Evolutionary conservation across 2,797 vertebrate genomes (phyloP).

Genomic region (Toxotes lorentzi): DNA sequence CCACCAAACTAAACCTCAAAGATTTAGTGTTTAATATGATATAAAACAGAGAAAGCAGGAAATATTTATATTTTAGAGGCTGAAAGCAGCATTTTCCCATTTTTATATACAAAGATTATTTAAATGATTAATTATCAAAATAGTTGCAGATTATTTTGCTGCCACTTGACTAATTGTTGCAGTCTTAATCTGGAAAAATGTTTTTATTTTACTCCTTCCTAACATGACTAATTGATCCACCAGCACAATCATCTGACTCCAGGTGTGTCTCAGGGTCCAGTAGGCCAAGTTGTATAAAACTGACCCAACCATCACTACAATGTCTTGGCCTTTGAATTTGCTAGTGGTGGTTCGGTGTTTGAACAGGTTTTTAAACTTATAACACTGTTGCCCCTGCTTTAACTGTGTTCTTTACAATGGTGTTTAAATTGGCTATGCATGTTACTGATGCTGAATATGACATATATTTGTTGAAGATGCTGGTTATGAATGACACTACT

Average conservation of each 20-base stretch:
- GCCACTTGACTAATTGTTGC: background rate
- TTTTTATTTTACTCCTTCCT: background rate
- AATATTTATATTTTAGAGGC: background rate
- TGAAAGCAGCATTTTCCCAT: background rate
- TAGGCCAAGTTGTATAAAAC: too few species aligned
- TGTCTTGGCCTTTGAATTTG: background rate
- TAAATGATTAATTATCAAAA: too few species aligned
- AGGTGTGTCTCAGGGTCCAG: too few species aligned
- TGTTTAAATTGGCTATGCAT: background rate
- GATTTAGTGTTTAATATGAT: background rate
- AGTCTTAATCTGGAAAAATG: background rate
- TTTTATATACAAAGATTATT: background rate
- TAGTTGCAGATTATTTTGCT: background rate
- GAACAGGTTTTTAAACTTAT: background rate
- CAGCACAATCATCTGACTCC: too few species aligned
- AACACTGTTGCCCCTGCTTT: too few species aligned
- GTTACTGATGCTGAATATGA: constrained; percentile 3
- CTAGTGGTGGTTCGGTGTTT: background rate
- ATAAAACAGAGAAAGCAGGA: background rate
- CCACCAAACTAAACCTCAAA: too few species aligned
- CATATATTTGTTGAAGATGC: background rate
- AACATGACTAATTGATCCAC: background rate
- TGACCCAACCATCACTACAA: background rate
- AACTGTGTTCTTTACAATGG: background rate
- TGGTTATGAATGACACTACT: constrained; percentile 26